A percentile compares a stretch with the other conserved stretches of the same genome.
These are phyloP conservation scores for Stigmatopora argus DNA, from an alignment of 2,113 vertebrate genomes.

Conservation along the genomic window DNA sequence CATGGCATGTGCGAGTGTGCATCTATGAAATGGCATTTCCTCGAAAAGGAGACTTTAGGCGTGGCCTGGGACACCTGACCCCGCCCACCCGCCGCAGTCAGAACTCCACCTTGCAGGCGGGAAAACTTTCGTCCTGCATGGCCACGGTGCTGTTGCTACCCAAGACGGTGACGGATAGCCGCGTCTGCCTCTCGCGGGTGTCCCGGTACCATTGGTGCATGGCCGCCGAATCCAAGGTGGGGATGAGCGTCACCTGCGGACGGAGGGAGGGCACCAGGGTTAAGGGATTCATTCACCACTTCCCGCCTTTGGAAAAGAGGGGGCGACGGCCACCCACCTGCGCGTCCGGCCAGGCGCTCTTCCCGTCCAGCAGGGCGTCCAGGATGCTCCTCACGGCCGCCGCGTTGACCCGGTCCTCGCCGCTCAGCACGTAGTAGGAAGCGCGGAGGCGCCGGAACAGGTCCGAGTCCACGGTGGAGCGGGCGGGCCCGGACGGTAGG, in stretches of 20 bases:
- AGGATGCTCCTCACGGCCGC: conserved; percentile 74
- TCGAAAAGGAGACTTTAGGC: too few species aligned
- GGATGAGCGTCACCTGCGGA: conserved; percentile 86
- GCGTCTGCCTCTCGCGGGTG: conserved; percentile 76
- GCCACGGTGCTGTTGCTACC: conserved; percentile 91
- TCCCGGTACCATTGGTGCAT: conserved; percentile 93
- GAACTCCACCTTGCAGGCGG: conserved; percentile 94
- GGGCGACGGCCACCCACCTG: conserved; percentile 68
- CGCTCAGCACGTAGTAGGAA: conserved; percentile 86
- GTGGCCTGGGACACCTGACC: too few species aligned
- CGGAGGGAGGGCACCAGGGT: too few species aligned
- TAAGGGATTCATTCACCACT: too few species aligned
- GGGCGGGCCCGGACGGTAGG: conserved; percentile 75
- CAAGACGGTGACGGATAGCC: conserved; percentile 81
- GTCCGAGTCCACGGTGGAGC: conserved; percentile 71
- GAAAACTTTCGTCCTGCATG: conserved; percentile 94
- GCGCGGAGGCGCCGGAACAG: conserved; percentile 81
- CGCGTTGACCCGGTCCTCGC: conserved; percentile 79
- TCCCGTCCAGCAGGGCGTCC: conserved; percentile 79
- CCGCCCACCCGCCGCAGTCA: too few species aligned
- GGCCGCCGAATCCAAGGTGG: conserved; percentile 82
- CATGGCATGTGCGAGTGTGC: too few species aligned
- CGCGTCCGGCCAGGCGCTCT: conserved; percentile 75
- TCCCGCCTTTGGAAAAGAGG: too few species aligned
- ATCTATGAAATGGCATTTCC: too few species aligned